These are phyloP conservation scores for Protosalanx chinensis DNA, from an alignment of 2,797 vertebrate genomes.

Conservation along the genomic window DNA sequence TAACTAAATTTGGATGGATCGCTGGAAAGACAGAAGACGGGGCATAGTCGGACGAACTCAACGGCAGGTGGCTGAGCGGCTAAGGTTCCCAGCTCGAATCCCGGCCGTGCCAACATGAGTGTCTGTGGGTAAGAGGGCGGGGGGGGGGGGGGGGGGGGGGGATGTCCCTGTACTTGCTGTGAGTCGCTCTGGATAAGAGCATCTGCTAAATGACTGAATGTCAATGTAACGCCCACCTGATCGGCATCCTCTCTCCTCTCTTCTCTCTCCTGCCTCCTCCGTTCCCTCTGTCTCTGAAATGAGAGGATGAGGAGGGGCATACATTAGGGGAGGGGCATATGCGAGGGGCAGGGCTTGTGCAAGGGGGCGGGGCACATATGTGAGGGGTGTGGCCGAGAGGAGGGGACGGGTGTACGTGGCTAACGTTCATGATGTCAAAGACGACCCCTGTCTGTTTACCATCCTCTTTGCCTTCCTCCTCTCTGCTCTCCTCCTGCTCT, in stretches of 20 bases:
- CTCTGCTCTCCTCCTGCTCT: conserved; percentile 51
- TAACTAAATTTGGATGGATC: no score
- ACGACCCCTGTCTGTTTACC: conserved; percentile 34
- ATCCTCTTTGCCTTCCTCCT: conserved; percentile 62
- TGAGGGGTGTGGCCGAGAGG: neutral
- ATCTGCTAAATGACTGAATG: neutral
- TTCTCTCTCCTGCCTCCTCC: conserved; percentile 56
- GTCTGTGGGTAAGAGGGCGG: no score
- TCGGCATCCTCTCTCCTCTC: conserved; percentile 53
- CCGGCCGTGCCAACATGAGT: no score
- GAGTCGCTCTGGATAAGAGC: no score
- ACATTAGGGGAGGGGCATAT: neutral
- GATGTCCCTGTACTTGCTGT: no score
- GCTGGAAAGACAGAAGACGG: no score
- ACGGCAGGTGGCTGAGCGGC: no score
- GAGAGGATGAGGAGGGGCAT: conserved; percentile 4
- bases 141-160: no score
- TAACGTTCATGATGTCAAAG: no score
- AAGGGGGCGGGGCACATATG: neutral
- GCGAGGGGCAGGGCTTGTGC: neutral
- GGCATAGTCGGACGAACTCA: no score
- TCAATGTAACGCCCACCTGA: conserved; percentile 36
- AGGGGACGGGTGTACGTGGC: neutral
- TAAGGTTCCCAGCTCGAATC: no score
- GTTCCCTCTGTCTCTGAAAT: conserved; percentile 63